Evolutionary conservation across 1,140 invertebrate genomes (phyloP).

Genomic region (Neuroterus valhalla): DNA sequence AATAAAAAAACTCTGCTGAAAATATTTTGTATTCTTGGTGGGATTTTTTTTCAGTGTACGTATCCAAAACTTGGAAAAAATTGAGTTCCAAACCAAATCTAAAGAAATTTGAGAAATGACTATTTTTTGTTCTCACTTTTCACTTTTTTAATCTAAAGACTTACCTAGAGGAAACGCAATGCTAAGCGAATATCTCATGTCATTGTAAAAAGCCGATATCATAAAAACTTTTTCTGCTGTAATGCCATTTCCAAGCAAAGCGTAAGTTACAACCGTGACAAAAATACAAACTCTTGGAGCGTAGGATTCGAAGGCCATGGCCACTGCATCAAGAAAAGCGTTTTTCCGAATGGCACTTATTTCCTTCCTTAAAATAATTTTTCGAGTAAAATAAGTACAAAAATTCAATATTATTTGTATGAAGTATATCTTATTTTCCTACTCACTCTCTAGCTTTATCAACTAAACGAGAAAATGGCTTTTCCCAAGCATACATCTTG

Average conservation of each 20-base stretch:
- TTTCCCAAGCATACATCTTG: constrained; percentile 95
- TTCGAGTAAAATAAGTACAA: constrained; percentile 40
- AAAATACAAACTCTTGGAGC: constrained; percentile 74
- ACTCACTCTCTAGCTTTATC: constrained; percentile 76
- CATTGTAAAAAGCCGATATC: constrained; percentile 84
- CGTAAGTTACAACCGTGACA: constrained; percentile 84
- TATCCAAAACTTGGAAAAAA: constrained; percentile 76
- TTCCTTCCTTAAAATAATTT: constrained; percentile 24
- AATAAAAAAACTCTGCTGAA: no score
- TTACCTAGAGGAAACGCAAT: constrained; percentile 81
- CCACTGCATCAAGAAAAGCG: neutral
- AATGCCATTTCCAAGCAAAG: constrained; percentile 79
- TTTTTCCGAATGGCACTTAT: constrained; percentile 4
- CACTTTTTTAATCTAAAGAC: constrained; percentile 28
- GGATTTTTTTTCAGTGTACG: no score
- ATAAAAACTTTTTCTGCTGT: constrained; percentile 87
- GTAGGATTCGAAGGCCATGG: constrained; percentile 6
- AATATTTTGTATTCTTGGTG: no score
- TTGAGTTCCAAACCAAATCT: neutral
- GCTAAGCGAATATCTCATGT: constrained; percentile 83
- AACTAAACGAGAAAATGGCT: constrained; percentile 82
- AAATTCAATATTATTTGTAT: constrained; percentile 40
- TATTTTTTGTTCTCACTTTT: neutral
- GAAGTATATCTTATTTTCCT: constrained; percentile 39
- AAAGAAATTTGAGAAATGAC: constrained; percentile 28